A percentile compares a stretch with the other conserved stretches of the same genome.
Conservation (phyloP, 2,113 vertebrate genomes). For the Syngnathus floridae region DNA sequence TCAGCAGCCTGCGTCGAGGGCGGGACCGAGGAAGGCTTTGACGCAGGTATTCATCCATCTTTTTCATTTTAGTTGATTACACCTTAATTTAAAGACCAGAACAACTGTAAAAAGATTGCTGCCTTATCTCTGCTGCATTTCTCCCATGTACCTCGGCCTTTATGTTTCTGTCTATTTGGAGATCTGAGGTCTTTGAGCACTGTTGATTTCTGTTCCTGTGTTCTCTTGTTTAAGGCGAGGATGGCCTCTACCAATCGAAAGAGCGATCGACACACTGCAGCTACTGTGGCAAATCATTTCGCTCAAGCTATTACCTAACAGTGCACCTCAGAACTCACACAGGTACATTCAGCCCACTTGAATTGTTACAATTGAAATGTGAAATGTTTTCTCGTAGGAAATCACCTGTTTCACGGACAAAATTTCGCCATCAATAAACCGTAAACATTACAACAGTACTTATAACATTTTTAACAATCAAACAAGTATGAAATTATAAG, state of each 20-base stretch:
- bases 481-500: background rate
- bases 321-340: conserved; percentile 98
- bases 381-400: background rate
- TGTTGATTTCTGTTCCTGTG: conserved; percentile 3
- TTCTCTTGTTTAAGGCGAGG: conserved; percentile 71
- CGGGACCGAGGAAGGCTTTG: conserved; percentile 78
- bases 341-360: conserved; percentile 66
- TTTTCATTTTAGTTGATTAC: background rate
- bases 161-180: background rate
- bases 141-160: background rate
- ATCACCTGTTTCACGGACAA: background rate
- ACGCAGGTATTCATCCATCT: conserved; percentile 65
- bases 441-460: background rate
- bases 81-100: background rate
- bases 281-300: conserved; percentile 93
- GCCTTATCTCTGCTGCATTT: background rate
- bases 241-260: conserved; percentile 76
- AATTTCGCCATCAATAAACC: background rate
- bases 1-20: conserved; percentile 76
- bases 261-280: conserved; percentile 86
- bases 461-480: background rate
- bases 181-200: background rate
- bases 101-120: background rate
- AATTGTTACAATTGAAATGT: background rate
- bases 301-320: conserved; percentile 98